Conservation (phyloP, 1,140 invertebrate genomes). For the Temnothorax nylanderi region DNA sequence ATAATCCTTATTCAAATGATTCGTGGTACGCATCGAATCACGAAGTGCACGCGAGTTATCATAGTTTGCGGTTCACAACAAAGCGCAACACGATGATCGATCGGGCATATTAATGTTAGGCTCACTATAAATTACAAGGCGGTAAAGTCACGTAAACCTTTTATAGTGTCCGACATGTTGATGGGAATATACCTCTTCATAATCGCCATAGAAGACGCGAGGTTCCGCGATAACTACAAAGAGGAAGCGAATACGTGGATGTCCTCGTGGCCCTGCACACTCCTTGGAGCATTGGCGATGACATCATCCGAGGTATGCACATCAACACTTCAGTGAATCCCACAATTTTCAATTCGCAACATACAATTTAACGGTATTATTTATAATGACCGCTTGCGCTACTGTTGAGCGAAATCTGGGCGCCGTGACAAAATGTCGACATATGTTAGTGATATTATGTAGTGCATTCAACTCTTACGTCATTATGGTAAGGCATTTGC, state of each 20-base stretch:
- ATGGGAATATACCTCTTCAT: constrained; percentile 93
- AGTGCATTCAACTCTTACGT: not conserved
- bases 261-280: constrained; percentile 89
- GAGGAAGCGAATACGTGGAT: constrained; percentile 89
- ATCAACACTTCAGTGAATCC: constrained; percentile 37
- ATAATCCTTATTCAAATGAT: constrained; percentile 49
- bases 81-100: constrained; percentile 50
- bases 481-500: not conserved
- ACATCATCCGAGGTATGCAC: constrained; percentile 88
- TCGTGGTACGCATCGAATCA: constrained; percentile 25
- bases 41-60: constrained; percentile 51
- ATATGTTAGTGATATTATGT: not conserved
- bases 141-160: constrained; percentile 59
- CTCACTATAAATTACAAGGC: constrained; percentile 65
- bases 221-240: constrained; percentile 89
- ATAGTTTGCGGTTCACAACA: constrained; percentile 49
- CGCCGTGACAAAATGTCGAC: not conserved
- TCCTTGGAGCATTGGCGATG: constrained; percentile 89
- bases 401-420: constrained; percentile 3
- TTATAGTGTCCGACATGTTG: constrained; percentile 90
- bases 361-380: constrained; percentile 45
- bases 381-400: constrained; percentile 9
- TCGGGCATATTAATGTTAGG: constrained; percentile 61
- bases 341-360: constrained; percentile 53
- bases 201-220: constrained; percentile 89